Evolutionary conservation across 2,113 vertebrate species (phyloP).

Genomic region (Nannobrachium achirus): DNA sequence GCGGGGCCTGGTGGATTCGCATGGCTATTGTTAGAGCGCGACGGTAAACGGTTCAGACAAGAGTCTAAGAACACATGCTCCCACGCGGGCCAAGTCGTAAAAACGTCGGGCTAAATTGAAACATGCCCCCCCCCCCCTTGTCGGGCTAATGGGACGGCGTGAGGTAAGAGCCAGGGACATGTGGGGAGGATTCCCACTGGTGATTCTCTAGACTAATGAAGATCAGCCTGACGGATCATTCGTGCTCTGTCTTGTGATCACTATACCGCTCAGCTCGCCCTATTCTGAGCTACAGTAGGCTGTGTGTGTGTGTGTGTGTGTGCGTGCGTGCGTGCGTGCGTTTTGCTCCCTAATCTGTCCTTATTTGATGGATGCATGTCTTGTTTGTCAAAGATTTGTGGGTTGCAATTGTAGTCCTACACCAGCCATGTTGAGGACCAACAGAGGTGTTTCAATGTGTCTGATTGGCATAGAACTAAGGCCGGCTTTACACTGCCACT

Average conservation of each 20-base stretch:
- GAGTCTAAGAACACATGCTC: slow-evolving; percentile 18
- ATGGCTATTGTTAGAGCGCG: slow-evolving; percentile 24
- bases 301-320: slow-evolving; percentile 13
- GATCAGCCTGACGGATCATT: background rate
- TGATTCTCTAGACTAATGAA: background rate
- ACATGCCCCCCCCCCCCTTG: background rate
- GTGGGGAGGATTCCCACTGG: background rate
- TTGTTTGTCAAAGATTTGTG: too few relatives aligned
- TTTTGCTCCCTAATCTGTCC: background rate
- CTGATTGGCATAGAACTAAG: too few relatives aligned
- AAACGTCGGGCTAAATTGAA: background rate
- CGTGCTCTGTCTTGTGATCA: too few relatives aligned
- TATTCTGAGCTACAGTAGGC: too few relatives aligned
- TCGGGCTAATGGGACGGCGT: background rate
- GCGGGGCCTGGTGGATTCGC: slow-evolving; percentile 31
- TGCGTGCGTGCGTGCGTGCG: background rate
- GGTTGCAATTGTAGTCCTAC: too few relatives aligned
- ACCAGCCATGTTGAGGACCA: too few relatives aligned
- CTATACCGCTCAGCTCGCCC: background rate
- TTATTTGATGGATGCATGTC: too few relatives aligned
- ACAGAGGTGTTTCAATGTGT: too few relatives aligned
- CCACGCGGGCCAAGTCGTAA: slow-evolving; percentile 2
- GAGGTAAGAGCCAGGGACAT: background rate
- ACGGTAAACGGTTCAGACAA: slow-evolving; percentile 11
- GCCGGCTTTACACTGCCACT: too few relatives aligned